Conservation (phyloP, 1,140 invertebrate species). For the Drosophila willistoni region DNA sequence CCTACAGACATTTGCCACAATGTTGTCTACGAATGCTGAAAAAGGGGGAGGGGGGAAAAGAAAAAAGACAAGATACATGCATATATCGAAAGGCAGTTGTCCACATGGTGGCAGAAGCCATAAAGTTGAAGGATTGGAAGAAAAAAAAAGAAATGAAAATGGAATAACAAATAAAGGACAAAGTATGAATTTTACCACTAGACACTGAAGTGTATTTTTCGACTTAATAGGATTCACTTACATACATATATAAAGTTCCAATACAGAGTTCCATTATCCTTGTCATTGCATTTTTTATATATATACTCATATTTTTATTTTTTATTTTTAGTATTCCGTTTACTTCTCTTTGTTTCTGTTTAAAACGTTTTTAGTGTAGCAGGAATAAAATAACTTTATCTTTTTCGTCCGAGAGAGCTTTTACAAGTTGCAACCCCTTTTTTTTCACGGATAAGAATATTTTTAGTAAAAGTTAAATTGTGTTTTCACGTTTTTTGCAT, state of each 20-base stretch:
- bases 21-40: background rate
- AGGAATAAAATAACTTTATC: background rate
- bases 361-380: background rate
- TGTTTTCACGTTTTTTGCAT: background rate
- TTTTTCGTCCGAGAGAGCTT: background rate
- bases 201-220: too few species aligned
- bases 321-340: background rate
- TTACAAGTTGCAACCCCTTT: background rate
- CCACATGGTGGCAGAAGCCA: too few species aligned
- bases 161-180: too few species aligned
- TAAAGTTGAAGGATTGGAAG: too few species aligned
- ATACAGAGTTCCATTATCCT: too few species aligned
- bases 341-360: background rate
- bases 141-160: too few species aligned
- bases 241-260: too few species aligned
- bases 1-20: background rate
- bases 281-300: background rate
- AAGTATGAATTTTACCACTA: too few species aligned
- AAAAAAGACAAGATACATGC: too few species aligned
- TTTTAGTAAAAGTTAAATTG: slow-evolving; percentile 5
- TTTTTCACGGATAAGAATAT: background rate
- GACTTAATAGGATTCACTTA: too few species aligned
- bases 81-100: too few species aligned
- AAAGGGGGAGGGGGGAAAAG: too few species aligned
- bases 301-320: background rate